These are phyloP conservation scores for Neodiprion pinetum DNA, from an alignment of 1,140 invertebrate species.

Conservation along the genomic window DNA sequence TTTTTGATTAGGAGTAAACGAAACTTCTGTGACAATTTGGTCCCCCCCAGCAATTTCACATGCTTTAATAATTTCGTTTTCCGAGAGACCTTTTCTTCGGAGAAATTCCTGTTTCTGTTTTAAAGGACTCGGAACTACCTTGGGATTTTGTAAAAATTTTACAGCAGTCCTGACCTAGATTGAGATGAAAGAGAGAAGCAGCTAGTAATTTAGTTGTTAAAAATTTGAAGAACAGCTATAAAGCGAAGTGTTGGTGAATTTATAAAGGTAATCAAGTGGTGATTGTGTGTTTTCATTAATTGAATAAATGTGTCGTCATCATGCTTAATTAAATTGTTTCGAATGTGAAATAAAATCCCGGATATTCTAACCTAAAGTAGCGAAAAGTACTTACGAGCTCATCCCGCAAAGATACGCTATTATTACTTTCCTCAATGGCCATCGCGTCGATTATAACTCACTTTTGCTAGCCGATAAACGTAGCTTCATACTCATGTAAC, in stretches of 20 bases:
- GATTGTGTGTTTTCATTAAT: slow-evolving; percentile 11
- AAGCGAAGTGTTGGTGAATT: not conserved
- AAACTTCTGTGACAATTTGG: slow-evolving; percentile 46
- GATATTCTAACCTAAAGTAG: slow-evolving; percentile 8
- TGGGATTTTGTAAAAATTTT: slow-evolving; percentile 85
- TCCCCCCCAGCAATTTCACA: slow-evolving; percentile 69
- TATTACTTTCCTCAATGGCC: slow-evolving; percentile 42
- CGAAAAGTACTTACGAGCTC: slow-evolving; percentile 43
- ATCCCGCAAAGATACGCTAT: slow-evolving; percentile 38
- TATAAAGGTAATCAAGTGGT: not conserved
- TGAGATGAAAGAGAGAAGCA: slow-evolving; percentile 13
- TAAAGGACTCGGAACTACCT: slow-evolving; percentile 75
- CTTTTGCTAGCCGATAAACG: not conserved
- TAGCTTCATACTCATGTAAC: slow-evolving; percentile 1
- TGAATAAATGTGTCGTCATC: not conserved
- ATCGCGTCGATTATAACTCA: slow-evolving; percentile 25
- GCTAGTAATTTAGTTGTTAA: not conserved
- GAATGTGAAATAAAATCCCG: not conserved
- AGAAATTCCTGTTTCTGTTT: slow-evolving; percentile 82
- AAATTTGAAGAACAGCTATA: not conserved
- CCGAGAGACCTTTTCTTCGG: slow-evolving; percentile 79
- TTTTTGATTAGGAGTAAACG: slow-evolving; percentile 50
- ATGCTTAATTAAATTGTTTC: not conserved
- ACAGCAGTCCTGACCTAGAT: slow-evolving; percentile 82
- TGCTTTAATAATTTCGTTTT: slow-evolving; percentile 78